These are phyloP conservation scores for Agrilus cyanescens DNA, from an alignment of 2,888 invertebrate species.

Conservation along the genomic window DNA sequence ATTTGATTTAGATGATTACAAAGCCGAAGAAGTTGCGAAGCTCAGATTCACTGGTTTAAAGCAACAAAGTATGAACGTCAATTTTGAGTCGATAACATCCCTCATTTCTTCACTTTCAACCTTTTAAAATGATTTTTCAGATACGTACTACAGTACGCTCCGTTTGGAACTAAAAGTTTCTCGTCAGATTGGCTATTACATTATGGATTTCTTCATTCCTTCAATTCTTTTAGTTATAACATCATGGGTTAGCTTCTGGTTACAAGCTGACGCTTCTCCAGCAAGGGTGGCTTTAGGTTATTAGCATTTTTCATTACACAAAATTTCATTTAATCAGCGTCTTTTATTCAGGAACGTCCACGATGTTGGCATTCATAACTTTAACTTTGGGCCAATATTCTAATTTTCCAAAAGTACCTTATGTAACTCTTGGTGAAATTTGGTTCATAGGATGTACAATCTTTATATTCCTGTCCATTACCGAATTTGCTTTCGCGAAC, in stretches of 20 bases:
- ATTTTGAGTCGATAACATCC: too few species aligned
- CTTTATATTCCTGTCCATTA: constrained; percentile 74
- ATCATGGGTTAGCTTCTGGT: constrained; percentile 84
- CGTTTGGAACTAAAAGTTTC: constrained; percentile 68
- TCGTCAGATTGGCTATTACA: constrained; percentile 73
- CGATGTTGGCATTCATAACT: constrained; percentile 79
- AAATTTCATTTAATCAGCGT: constrained; percentile 3
- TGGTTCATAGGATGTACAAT: constrained; percentile 79
- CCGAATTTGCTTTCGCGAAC: constrained; percentile 81
- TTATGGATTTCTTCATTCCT: constrained; percentile 79
- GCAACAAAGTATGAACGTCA: too few species aligned
- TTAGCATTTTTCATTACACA: constrained; percentile 3
- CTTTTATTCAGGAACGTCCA: constrained; percentile 56
- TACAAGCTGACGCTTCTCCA: constrained; percentile 74
- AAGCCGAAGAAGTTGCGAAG: too few species aligned
- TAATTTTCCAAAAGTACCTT: constrained; percentile 77
- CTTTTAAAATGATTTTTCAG: constrained; percentile 41
- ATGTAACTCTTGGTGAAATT: constrained; percentile 80
- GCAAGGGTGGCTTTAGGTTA: constrained; percentile 69
- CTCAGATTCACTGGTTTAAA: too few species aligned
- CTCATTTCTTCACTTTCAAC: too few species aligned
- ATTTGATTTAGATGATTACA: constrained; percentile 45
- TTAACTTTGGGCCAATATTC: constrained; percentile 74
- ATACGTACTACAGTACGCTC: constrained; percentile 70
- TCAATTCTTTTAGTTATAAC: constrained; percentile 76